These are phyloP conservation scores for Anthonomus grandis DNA, from an alignment of 1,140 invertebrate genomes.

Conservation along the genomic window DNA sequence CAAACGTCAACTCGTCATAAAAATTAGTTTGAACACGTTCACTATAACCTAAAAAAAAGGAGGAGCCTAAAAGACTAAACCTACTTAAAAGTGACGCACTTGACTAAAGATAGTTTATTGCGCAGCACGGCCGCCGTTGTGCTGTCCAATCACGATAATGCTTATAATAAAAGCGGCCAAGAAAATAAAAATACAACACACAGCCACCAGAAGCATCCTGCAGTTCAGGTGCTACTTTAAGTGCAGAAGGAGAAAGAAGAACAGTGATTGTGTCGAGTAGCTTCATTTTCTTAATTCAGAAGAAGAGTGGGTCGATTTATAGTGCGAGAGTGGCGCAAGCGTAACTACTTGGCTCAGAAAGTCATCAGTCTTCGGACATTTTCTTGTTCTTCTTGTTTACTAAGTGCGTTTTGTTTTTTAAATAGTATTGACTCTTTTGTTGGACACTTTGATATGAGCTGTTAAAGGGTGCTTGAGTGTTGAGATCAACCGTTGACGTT, in stretches of 20 bases:
- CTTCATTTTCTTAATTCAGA: constrained; percentile 16
- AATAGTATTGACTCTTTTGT: background rate
- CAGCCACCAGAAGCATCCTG: constrained; percentile 23
- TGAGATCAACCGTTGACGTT: background rate
- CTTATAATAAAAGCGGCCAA: constrained; percentile 25
- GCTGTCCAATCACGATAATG: constrained; percentile 25
- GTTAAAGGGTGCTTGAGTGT: too few relatives aligned
- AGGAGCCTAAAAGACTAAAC: too few relatives aligned
- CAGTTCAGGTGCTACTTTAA: background rate
- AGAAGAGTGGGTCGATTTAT: constrained; percentile 4
- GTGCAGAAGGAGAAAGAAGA: background rate
- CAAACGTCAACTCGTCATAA: too few relatives aligned
- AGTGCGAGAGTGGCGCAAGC: constrained; percentile 12
- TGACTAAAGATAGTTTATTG: background rate
- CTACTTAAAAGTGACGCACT: background rate
- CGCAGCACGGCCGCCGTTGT: constrained; percentile 20
- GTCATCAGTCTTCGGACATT: constrained; percentile 16
- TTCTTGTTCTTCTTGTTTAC: constrained; percentile 6
- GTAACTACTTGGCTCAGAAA: constrained; percentile 5
- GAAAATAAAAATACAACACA: constrained; percentile 25
- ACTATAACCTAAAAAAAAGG: too few relatives aligned
- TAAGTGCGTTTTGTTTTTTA: too few relatives aligned
- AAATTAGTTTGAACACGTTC: too few relatives aligned
- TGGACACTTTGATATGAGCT: constrained; percentile 14
- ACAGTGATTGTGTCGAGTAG: constrained; percentile 10